These are phyloP conservation scores for Phoronis australis DNA, from an alignment of 2,888 invertebrate species.

Conservation along the genomic window DNA sequence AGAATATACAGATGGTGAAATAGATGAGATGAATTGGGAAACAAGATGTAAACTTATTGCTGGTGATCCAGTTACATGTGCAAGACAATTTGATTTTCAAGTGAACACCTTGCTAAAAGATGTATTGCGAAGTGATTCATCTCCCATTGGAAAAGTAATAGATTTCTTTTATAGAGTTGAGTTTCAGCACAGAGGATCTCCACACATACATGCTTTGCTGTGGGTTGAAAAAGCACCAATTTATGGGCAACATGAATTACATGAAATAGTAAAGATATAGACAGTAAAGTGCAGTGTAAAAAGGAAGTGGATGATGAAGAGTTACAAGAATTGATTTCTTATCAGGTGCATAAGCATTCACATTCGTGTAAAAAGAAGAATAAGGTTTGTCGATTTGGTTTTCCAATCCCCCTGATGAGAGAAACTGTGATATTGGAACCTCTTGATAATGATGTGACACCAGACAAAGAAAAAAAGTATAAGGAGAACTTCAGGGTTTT, in stretches of 20 bases:
- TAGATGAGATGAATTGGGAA: background rate
- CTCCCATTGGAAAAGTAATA: background rate
- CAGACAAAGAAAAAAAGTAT: background rate
- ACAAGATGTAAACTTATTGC: background rate
- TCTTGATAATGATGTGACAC: constrained; percentile 1
- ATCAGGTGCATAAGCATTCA: constrained; percentile 11
- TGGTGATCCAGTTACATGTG: background rate
- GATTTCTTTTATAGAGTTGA: constrained; percentile 12
- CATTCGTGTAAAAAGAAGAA: constrained; percentile 12
- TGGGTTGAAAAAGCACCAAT: constrained; percentile 17
- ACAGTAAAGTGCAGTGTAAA: no score
- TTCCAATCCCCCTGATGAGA: constrained; percentile 14
- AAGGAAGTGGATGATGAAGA: constrained; percentile 11
- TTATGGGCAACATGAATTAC: no score
- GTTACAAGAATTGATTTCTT: constrained; percentile 7
- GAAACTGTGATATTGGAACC: constrained; percentile 13
- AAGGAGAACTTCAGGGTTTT: no score
- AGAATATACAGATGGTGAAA: background rate
- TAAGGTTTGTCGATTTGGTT: constrained; percentile 15
- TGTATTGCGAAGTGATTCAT: no score
- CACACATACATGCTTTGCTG: constrained; percentile 14
- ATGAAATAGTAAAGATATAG: no score
- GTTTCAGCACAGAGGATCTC: constrained; percentile 15
- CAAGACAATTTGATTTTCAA: background rate
- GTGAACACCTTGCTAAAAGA: no score